A percentile compares a stretch with the other conserved stretches of the same genome.
These are phyloP conservation scores for Brachionus plicatilis DNA, from an alignment of 1,140 invertebrate species.

Conservation along the genomic window DNA sequence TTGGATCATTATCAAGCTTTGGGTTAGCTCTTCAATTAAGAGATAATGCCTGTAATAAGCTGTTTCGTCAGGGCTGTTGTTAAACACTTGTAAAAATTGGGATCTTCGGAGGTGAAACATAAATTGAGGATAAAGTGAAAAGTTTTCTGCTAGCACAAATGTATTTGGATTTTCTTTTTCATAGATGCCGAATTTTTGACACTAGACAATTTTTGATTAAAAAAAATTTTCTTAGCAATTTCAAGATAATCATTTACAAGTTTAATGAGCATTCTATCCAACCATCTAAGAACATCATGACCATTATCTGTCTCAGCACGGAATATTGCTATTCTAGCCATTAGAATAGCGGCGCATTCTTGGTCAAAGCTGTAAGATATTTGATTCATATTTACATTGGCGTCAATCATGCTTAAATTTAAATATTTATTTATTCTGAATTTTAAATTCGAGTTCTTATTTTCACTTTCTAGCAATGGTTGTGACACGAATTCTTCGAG, in stretches of 20 bases:
- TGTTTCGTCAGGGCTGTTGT: conserved; percentile 99
- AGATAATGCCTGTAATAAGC: conserved; percentile 81
- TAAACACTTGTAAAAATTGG: conserved; percentile 99
- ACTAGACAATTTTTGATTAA: conserved; percentile 60
- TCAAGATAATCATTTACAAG: conserved; percentile 42
- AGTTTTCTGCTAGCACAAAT: conserved; percentile 90
- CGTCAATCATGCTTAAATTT: conserved; percentile 61
- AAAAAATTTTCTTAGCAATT: not conserved
- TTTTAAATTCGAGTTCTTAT: not conserved
- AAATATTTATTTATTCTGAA: not conserved
- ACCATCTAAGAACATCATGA: conserved; percentile 92
- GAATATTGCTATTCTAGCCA: conserved; percentile 92
- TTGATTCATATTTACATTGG: conserved; percentile 59
- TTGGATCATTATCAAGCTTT: conserved; percentile 98
- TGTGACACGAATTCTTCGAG: conserved; percentile 86
- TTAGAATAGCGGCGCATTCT: conserved; percentile 90
- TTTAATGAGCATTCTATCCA: conserved; percentile 93
- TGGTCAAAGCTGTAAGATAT: conserved; percentile 89
- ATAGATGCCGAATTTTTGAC: conserved; percentile 98
- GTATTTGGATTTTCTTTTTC: conserved; percentile 92
- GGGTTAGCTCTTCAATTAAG: conserved; percentile 77
- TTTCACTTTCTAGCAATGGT: conserved; percentile 77
- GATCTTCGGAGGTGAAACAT: conserved; percentile 98
- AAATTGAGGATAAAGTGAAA: conserved; percentile 96
- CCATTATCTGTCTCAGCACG: conserved; percentile 90